Percentiles rank a stretch among this genome's conserved stretches.
phyloP scores from a whole-genome alignment of 2,797 vertebrate species.

The Bradypodion ventrale region DNA sequence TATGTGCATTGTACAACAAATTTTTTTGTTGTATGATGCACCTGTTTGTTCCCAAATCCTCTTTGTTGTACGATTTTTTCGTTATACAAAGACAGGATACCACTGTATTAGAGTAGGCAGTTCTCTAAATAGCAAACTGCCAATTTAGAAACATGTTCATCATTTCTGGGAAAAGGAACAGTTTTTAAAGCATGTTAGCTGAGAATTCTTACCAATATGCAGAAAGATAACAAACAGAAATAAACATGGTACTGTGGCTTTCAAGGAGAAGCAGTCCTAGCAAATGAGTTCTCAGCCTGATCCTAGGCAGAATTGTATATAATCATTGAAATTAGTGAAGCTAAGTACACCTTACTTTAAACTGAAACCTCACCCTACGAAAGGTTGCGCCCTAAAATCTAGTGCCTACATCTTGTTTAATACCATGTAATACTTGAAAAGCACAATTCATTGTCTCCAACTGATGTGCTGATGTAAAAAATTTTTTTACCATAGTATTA shows the following conservation, averaged over 20 bases:
- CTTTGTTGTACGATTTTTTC: too few species aligned
- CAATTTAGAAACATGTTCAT: too few species aligned
- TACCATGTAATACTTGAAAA: not conserved
- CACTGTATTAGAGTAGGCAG: not conserved
- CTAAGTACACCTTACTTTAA: not conserved
- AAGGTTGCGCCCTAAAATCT: not conserved
- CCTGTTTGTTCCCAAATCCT: too few species aligned
- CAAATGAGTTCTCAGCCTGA: not conserved
- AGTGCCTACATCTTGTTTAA: not conserved
- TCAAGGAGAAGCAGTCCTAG: not conserved
- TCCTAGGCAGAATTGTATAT: not conserved
- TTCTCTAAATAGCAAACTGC: not conserved
- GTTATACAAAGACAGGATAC: too few species aligned
- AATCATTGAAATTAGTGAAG: not conserved
- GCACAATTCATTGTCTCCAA: not conserved
- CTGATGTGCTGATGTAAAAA: not conserved
- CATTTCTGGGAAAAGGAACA: not conserved
- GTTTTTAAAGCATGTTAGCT: not conserved
- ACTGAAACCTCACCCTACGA: not conserved
- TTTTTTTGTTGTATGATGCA: too few species aligned
- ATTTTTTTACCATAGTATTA: not conserved
- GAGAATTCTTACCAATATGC: not conserved
- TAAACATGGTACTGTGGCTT: not conserved
- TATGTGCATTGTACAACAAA: too few species aligned
- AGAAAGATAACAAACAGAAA: conserved; percentile 19